Evolutionary conservation across 2,113 vertebrate species (phyloP).

Genomic region (Xerus inauris): DNA sequence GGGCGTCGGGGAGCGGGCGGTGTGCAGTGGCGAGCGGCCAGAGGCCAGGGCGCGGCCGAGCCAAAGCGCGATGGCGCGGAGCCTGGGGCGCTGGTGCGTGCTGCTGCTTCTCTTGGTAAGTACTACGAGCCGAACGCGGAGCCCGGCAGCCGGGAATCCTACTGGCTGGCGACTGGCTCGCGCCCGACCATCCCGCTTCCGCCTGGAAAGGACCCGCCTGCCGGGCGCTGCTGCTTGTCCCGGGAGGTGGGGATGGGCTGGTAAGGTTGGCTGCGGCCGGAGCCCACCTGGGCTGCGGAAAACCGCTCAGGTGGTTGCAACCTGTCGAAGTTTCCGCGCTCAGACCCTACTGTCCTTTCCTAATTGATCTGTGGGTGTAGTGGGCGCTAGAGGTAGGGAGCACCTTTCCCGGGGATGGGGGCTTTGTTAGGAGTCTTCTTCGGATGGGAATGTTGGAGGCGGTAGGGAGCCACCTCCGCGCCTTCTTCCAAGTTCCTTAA

Average conservation of each 20-base stretch:
- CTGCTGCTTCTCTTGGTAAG: conserved; percentile 52
- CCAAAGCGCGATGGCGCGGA: conserved; percentile 72
- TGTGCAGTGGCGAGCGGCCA: background rate
- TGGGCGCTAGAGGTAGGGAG: background rate
- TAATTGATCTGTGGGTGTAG: background rate
- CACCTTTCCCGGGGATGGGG: background rate
- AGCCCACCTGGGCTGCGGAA: background rate
- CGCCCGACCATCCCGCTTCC: background rate
- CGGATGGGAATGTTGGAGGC: background rate
- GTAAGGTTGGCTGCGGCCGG: background rate
- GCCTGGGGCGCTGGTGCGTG: background rate
- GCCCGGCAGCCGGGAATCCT: background rate
- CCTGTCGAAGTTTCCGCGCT: background rate
- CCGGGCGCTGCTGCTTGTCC: background rate
- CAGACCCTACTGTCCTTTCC: background rate
- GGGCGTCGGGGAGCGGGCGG: background rate
- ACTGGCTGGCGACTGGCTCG: background rate
- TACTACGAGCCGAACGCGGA: background rate
- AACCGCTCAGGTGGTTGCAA: background rate
- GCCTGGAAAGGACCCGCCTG: accelerated
- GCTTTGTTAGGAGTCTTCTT: background rate
- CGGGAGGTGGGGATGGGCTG: background rate
- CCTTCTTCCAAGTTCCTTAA: background rate
- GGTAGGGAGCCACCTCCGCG: background rate
- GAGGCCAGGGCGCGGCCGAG: background rate